Evolutionary conservation across 2,797 vertebrate genomes (phyloP).

Genomic region (Oreochromis mossambicus): DNA sequence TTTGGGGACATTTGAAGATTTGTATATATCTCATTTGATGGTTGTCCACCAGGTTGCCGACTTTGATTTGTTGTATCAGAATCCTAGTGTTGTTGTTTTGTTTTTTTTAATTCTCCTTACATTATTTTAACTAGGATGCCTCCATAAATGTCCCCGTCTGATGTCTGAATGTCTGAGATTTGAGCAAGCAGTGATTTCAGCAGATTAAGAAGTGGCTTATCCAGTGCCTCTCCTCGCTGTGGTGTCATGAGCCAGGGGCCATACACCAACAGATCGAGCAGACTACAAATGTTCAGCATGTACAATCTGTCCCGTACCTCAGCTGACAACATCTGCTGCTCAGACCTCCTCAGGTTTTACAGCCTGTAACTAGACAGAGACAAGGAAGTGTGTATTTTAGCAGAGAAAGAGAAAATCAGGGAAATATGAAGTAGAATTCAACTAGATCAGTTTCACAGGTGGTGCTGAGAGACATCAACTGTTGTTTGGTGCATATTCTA

Average conservation of each 20-base stretch:
- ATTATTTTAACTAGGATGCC: neutral
- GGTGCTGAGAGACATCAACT: neutral
- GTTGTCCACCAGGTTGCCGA: fast-evolving
- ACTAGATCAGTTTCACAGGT: neutral
- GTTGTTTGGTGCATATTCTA: neutral
- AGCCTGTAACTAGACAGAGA: neutral
- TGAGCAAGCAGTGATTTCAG: neutral
- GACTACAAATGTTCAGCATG: neutral
- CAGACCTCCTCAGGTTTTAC: conserved; percentile 17
- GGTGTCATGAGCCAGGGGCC: neutral
- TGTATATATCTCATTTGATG: fast-evolving
- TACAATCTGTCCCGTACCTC: conserved; percentile 10
- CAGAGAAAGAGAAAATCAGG: neutral
- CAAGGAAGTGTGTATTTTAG: neutral
- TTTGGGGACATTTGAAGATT: neutral
- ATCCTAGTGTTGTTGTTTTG: neutral
- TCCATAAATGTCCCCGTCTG: neutral
- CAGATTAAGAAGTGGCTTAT: conserved; percentile 25
- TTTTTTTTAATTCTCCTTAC: neutral
- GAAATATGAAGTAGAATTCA: neutral
- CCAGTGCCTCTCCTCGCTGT: neutral
- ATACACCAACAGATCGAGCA: neutral
- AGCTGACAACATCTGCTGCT: conserved; percentile 18
- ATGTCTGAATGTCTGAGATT: conserved; percentile 1
- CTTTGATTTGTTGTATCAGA: neutral